phyloP scores from a whole-genome alignment of 2,888 invertebrate genomes.

The Liposcelis brunnea region DNA sequence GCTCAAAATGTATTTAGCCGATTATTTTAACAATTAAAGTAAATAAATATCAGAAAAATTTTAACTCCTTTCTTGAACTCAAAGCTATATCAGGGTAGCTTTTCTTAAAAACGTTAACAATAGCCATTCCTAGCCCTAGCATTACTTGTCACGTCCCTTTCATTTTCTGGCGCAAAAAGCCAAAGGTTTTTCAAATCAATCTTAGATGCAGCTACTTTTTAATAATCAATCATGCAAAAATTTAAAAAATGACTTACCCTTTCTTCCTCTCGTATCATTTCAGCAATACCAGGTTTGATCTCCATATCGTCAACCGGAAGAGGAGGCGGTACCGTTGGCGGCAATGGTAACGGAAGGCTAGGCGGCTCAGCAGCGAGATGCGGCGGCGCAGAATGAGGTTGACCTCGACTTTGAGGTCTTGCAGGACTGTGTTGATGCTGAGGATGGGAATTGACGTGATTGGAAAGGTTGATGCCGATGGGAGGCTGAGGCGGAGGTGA shows the following conservation, averaged over 20 bases:
- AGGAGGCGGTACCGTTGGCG: constrained; percentile 17
- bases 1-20: too few species aligned
- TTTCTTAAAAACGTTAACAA: too few species aligned
- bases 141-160: too few species aligned
- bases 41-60: too few species aligned
- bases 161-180: too few species aligned
- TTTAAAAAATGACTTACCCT: constrained; percentile 52
- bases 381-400: constrained; percentile 15
- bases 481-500: constrained; percentile 14
- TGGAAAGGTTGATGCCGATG: constrained; percentile 12
- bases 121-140: too few species aligned
- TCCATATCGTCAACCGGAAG: constrained; percentile 55
- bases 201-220: too few species aligned
- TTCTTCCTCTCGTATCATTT: constrained; percentile 93
- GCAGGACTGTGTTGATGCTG: constrained; percentile 9
- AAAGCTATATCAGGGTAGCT: too few species aligned
- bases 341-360: constrained; percentile 17
- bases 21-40: too few species aligned
- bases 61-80: too few species aligned
- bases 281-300: constrained; percentile 86
- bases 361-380: constrained; percentile 18
- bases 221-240: neutral
- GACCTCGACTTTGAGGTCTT: constrained; percentile 10
- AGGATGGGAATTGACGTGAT: constrained; percentile 6
- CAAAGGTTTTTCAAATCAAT: too few species aligned